Evolutionary conservation across 2,797 vertebrate genomes (phyloP), one percentile per base, ranked within the genome.

Genomic region (Prionace glauca): DNA sequence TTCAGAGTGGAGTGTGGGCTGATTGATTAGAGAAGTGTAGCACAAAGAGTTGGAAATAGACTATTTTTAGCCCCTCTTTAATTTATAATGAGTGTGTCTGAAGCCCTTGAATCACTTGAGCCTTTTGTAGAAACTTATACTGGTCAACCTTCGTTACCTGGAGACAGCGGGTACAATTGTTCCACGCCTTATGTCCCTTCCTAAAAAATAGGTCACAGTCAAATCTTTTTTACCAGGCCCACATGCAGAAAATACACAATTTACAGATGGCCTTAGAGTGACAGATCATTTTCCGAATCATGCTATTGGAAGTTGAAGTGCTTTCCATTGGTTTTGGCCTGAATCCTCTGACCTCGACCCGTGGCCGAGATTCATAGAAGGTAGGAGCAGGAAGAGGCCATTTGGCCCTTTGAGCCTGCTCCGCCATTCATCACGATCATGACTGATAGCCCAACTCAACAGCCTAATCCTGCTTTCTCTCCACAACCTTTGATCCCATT

Each of bases 41-140:
- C 41, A 92, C 90, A 69, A 36, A 67, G 90, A 92, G 67, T 92
- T 91, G 88, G 56, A 91, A 91, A 91, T 91, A 65, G 62, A 18
- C 24, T 92, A 67, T 92, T 92, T 92, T 92, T 92, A 69, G 67
- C n/a, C 90, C 20, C 18, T 8, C 65, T 91, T 92, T 36, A 32
- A 16, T 60, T 90, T 90, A 29, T 32, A 32, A 62, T 62, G 56
- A 90, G n/a, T 62, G 14, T 65, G 26, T 1, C 26, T 62, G 60
- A 90, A 29, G 50, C 56, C 24, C 26, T 60, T 90, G 50, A 60
- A 90, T 60, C 29, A 62, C 1, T 50, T 16, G 3, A 60, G 87
- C 32, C 24, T 60, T 18, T 32, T 2, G 14, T 29, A 26, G 56
- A 20, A n/a, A 62, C 12, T 62, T 90, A 84, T 8, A 90, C 56